These are phyloP conservation scores for Incurvaria masculella DNA, from an alignment of 2,888 invertebrate species.

Conservation along the genomic window DNA sequence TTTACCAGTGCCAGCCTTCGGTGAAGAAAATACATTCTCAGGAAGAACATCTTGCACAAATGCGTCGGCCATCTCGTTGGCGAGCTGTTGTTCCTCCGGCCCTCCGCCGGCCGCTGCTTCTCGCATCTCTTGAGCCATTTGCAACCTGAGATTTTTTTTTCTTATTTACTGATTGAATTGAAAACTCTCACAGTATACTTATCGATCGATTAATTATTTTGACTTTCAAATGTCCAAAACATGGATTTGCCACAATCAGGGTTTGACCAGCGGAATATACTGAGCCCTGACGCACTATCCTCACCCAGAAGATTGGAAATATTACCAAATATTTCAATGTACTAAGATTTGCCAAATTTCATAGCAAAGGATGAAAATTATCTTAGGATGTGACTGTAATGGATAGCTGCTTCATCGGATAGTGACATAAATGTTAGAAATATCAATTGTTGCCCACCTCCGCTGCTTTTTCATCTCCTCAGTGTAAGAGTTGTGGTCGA, in stretches of 20 bases:
- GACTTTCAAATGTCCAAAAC: slow-evolving; percentile 54
- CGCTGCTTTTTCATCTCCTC: slow-evolving; percentile 93
- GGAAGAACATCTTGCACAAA: slow-evolving; percentile 93
- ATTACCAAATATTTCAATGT: not conserved
- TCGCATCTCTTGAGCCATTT: slow-evolving; percentile 98
- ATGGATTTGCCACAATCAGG: slow-evolving; percentile 26
- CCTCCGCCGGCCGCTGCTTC: slow-evolving; percentile 81
- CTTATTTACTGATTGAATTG: no score
- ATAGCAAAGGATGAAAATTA: not conserved
- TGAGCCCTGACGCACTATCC: no score
- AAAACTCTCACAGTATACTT: no score
- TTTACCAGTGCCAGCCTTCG: slow-evolving; percentile 81
- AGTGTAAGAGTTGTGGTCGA: slow-evolving; percentile 98
- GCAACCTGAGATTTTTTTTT: slow-evolving; percentile 70
- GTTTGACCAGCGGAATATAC: slow-evolving; percentile 63
- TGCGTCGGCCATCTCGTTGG: slow-evolving; percentile 96
- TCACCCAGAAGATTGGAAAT: no score
- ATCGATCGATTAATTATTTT: no score
- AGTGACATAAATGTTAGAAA: no score
- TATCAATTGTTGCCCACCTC: slow-evolving; percentile 42
- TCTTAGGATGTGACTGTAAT: slow-evolving; percentile 32
- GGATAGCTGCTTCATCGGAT: no score
- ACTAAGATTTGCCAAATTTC: slow-evolving; percentile 1
- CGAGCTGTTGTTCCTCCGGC: slow-evolving; percentile 92
- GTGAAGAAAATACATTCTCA: slow-evolving; percentile 92